Evolutionary conservation across 2,113 vertebrate species (phyloP), one percentile per base, ranked within the genome.

Genomic region (Alethe diademata): DNA sequence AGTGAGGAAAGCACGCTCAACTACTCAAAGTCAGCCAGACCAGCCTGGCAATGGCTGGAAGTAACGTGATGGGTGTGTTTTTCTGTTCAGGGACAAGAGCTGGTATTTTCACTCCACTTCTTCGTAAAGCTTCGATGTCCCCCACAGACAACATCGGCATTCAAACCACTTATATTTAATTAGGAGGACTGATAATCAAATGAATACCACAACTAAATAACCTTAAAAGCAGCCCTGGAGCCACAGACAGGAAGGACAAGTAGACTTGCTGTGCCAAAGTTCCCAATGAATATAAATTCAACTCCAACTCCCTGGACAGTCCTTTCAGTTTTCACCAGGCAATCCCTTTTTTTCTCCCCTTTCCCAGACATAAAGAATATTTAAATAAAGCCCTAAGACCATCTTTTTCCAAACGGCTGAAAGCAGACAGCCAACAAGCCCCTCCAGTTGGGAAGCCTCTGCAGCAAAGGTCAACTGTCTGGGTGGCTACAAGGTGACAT

Each of bases 151-250:
- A 79, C 1, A 15, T 0, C 1, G 1, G 50, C 45, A 82, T 62
- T 88, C n/a, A 87, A 24, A 74, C 71, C 28, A 73, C 56, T 88
- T 85, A 6, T 1, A 66, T 38, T 90, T 90, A 87, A 95, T 90
- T 76, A 92, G 31, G 13, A 78, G 91, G 47, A 74, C 33, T 3
- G 1, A 90, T 85, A 48, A 57, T 51, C 36, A 79, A 83, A 94
- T 35, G 26, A 95, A 58, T n/a, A 80, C 2, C 4, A 40, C 33
- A 89, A 93, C 69, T 70, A 75, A 35, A 62, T 38, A 92, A 80
- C 36, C 70, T 90, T 82, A 90, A 90, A 89, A 79, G 69, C 38
- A 82, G 58, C 64, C 88, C 64, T 67, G 56, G n/a, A 93, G 79
- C 38, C 84, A 82, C 20, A 67, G 43, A 78, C 3, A 3, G 11